phyloP scores from a whole-genome alignment of 2,888 invertebrate species.

The Rhaphigaster nebulosa region DNA sequence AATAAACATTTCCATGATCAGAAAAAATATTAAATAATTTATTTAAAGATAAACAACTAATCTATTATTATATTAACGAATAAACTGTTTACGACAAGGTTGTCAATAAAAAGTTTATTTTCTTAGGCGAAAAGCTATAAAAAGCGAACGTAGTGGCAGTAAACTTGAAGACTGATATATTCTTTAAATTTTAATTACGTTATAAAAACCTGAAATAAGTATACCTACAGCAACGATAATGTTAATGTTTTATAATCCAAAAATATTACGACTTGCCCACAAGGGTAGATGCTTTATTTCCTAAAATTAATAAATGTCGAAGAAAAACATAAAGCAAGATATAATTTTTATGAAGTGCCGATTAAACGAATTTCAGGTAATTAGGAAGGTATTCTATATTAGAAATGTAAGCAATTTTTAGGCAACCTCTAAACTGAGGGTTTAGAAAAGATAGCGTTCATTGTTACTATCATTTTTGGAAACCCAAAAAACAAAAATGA shows the following conservation, averaged over 20 bases:
- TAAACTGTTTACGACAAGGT: slow-evolving; percentile 9
- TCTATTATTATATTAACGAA: background rate
- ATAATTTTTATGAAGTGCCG: background rate
- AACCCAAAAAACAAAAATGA: too few relatives aligned
- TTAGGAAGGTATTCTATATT: too few relatives aligned
- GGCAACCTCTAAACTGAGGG: too few relatives aligned
- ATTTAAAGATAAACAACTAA: background rate
- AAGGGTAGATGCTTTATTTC: background rate
- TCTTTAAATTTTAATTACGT: background rate
- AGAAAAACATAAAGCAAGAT: background rate
- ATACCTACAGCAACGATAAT: background rate
- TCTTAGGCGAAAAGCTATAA: slow-evolving; percentile 16
- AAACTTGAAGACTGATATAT: background rate
- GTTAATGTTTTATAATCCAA: background rate
- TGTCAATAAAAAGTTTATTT: background rate
- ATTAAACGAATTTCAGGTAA: too few relatives aligned
- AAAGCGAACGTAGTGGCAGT: background rate
- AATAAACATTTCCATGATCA: too few relatives aligned
- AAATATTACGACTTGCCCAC: background rate
- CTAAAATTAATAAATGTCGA: background rate
- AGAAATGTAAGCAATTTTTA: too few relatives aligned
- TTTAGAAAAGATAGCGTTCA: too few relatives aligned
- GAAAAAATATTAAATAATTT: background rate
- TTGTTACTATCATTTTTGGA: too few relatives aligned
- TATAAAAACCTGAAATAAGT: background rate